phyloP scores from a whole-genome alignment of 1,140 invertebrate species.

The Phymorhynchus buccinoides region DNA sequence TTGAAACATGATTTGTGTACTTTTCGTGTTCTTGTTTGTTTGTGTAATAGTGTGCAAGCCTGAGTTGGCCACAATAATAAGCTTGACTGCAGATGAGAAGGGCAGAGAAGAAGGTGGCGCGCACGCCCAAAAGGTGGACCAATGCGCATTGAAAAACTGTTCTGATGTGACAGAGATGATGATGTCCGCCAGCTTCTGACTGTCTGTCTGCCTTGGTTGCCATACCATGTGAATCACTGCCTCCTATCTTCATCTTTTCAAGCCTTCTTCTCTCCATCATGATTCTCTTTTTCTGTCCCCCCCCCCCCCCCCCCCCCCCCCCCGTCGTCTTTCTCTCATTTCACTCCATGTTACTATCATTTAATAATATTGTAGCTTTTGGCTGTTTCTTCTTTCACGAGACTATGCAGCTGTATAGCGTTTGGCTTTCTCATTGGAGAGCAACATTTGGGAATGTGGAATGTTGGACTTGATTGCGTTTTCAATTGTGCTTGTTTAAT shows the following conservation, averaged over 20 bases:
- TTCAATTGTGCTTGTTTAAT: neutral
- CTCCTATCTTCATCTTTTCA: neutral
- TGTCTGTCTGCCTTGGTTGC: slow-evolving; percentile 25
- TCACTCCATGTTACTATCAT: neutral
- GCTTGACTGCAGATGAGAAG: too few species aligned
- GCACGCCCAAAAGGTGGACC: too few species aligned
- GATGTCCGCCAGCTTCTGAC: neutral
- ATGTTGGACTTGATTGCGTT: neutral
- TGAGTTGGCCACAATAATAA: too few species aligned
- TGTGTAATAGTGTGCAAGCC: too few species aligned
- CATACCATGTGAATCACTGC: neutral
- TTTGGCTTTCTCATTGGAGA: slow-evolving; percentile 4
- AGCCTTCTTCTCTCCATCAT: slow-evolving; percentile 30
- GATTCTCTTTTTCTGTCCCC: slow-evolving; percentile 28
- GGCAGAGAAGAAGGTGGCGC: too few species aligned
- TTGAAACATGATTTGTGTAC: too few species aligned
- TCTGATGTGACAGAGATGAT: too few species aligned
- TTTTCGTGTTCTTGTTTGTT: too few species aligned
- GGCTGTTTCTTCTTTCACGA: neutral
- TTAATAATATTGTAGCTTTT: neutral
- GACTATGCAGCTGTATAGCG: slow-evolving; percentile 27
- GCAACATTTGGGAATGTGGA: neutral
- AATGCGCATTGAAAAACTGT: too few species aligned
- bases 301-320: slow-evolving; percentile 20
- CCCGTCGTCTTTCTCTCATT: slow-evolving; percentile 14